phyloP scores from a whole-genome alignment of 2,113 vertebrate genomes.

The Galeopterus variegatus region DNA sequence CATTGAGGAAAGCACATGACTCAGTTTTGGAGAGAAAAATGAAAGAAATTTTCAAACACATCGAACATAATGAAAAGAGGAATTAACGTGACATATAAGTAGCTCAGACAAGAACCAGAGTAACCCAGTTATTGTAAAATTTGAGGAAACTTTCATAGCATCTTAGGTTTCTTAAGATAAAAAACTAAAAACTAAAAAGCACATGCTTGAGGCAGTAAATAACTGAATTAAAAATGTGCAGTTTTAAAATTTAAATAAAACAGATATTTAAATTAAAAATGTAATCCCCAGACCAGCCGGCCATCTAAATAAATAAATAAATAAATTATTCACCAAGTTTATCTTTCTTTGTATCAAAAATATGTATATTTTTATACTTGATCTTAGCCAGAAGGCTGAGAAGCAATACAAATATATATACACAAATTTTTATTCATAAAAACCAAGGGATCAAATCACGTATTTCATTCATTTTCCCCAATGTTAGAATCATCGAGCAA shows the following conservation, averaged over 20 bases:
- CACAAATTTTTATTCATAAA: neutral
- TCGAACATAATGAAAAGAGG: neutral
- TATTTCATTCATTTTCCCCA: neutral
- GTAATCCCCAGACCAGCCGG: too few species aligned
- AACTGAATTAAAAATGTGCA: neutral
- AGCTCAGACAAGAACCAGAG: neutral
- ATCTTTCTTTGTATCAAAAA: conserved; percentile 6
- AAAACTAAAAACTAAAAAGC: neutral
- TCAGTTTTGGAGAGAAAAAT: neutral
- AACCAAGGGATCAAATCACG: neutral
- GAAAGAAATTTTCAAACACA: neutral
- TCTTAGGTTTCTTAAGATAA: neutral
- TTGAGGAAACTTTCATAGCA: neutral
- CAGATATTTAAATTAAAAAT: neutral
- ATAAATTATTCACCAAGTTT: neutral
- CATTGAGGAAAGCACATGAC: neutral
- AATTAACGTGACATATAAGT: neutral
- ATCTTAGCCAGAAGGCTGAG: too few species aligned
- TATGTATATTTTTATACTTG: neutral
- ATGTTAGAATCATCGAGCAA: neutral
- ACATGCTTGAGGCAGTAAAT: neutral
- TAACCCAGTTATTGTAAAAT: neutral
- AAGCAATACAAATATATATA: too few species aligned
- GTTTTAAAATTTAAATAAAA: neutral
- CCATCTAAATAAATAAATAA: too few species aligned